Base-by-base conservation (phyloP, 1,140 invertebrate species). In the Doryteuthis pealeii region DNA sequence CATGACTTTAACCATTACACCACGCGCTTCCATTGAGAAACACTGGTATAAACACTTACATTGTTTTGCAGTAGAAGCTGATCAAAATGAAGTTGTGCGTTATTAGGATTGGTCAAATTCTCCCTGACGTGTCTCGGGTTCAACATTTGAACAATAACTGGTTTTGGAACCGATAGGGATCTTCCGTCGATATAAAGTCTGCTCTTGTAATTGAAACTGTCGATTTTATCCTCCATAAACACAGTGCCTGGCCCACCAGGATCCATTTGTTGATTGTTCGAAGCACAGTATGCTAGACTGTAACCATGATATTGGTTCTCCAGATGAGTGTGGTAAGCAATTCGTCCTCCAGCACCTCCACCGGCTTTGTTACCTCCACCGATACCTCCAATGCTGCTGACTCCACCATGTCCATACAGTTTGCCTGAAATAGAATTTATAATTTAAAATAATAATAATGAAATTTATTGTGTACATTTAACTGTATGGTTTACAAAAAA, bases 181-280 rank as follows among this genome's bases (percentile, higher is more conserved):
- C 73, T 67, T 3, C 81, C 81, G 77, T 83, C 81, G 14, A 83
- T 35, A 71, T 83, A 83, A 12, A 83, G 77, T 33, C 82, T 74
- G 62, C 75, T 81, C 70, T 83, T 77, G 66, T 78, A 83, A 14
- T 45, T 72, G 49, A 75, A 78, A 54, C 70, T 58, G 31, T 43
- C 58, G 12, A 78, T 40, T 32, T 77, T 78, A 43, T 82, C 82
- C 71, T 83, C 82, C 30, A 83, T 75, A 71, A 82, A 83, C 14
- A 82, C 81, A n/a, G 82, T 80, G 0, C 82, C 82, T 15, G 82
- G 80, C 14, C 82, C 82, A 32, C 78, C 82, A 40, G 76, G 74
- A 62, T 82, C 82, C n/a, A 80, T 80, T 30, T 45, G 49, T 26
- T 35, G 74, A 26, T 74, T 76, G 6, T 81, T 78, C 32, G 70